A percentile compares a stretch with the other conserved stretches of the same genome.
Conservation (phyloP, 2,888 invertebrate species). For the Nomada goodeniana region DNA sequence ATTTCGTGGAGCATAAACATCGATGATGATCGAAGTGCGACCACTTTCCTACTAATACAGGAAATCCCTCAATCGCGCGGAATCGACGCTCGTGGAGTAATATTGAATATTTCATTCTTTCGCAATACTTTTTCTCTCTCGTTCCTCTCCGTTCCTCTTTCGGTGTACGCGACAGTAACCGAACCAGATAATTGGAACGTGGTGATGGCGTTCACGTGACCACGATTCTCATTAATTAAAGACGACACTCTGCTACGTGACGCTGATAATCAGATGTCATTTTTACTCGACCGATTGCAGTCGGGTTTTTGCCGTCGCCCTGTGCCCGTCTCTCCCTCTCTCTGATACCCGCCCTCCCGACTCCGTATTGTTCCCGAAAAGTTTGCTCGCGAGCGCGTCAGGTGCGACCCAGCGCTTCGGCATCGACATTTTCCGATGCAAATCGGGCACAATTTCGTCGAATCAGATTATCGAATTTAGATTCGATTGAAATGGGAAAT, state of each 20-base stretch:
- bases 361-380: slow-evolving; percentile 3
- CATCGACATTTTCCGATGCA: slow-evolving; percentile 32
- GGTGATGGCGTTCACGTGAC: slow-evolving; percentile 31
- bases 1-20: slow-evolving; percentile 7
- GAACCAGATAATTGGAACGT: slow-evolving; percentile 49
- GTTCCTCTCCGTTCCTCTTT: background rate
- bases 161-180: background rate
- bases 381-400: slow-evolving; percentile 23
- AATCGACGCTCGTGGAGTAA: slow-evolving; percentile 13
- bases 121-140: background rate
- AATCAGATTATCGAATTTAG: slow-evolving; percentile 55
- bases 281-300: slow-evolving; percentile 13
- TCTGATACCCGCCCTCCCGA: background rate
- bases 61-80: slow-evolving; percentile 42
- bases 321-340: background rate
- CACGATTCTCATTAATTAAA: slow-evolving; percentile 52
- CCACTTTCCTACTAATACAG: slow-evolving; percentile 50
- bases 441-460: slow-evolving; percentile 49
- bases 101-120: slow-evolving; percentile 22
- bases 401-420: slow-evolving; percentile 9
- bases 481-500: slow-evolving; percentile 48
- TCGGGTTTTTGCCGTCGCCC: background rate
- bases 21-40: slow-evolving; percentile 35
- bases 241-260: slow-evolving; percentile 38
- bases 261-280: slow-evolving; percentile 53